Conservation (phyloP, 2,113 vertebrate genomes). For the Sinocyclocheilus rhinocerous region DNA sequence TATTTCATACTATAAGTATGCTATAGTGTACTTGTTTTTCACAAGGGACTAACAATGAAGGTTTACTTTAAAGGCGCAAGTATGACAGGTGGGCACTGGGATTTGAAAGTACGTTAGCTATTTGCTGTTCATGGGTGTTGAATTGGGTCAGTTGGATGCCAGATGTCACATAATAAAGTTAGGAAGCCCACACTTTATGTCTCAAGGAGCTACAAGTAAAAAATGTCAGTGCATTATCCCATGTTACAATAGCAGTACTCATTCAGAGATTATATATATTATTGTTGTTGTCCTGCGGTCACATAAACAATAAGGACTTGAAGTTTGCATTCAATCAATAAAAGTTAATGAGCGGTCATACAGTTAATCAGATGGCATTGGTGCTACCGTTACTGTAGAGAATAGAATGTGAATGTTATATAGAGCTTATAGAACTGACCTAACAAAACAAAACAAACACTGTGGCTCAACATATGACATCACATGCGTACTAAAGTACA, state of each 20-base stretch:
- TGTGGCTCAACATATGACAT: not conserved
- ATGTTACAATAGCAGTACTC: not conserved
- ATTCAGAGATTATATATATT: not conserved
- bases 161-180: not conserved
- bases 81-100: constrained; percentile 15
- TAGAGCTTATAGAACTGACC: not conserved
- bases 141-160: constrained; percentile 11
- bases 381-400: not conserved
- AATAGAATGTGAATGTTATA: not conserved
- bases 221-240: not conserved
- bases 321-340: not conserved
- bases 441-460: not conserved
- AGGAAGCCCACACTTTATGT: not conserved
- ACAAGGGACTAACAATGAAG: not conserved
- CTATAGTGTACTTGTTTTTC: not conserved
- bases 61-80: constrained; percentile 23
- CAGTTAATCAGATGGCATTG: not conserved
- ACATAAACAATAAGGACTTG: not conserved
- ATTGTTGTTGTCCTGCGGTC: not conserved
- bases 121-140: not conserved
- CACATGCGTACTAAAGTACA: not conserved
- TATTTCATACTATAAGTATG: not conserved
- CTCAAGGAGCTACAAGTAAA: not conserved
- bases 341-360: not conserved
- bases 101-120: constrained; percentile 17